Evolutionary conservation across 2,888 invertebrate genomes (phyloP).

Genomic region (Ariolimax columbianus): DNA sequence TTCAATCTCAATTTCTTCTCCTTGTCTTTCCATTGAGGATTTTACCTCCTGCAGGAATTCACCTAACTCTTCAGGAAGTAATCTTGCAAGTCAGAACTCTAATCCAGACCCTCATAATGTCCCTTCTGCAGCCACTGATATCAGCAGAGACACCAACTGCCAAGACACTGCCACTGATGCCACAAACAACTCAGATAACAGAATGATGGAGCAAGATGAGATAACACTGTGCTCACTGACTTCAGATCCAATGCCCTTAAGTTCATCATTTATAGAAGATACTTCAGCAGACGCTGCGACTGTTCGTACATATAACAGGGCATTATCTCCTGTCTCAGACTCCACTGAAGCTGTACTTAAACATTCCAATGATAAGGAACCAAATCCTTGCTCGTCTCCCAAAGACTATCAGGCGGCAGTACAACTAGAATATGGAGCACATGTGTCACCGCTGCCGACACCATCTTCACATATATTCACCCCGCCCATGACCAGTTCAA

Average conservation of each 20-base stretch:
- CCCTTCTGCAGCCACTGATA: not conserved
- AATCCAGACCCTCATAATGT: too few relatives aligned
- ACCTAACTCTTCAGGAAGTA: not conserved
- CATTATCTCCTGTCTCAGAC: not conserved
- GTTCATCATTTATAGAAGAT: not conserved
- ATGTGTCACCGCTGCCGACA: not conserved
- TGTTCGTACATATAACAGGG: not conserved
- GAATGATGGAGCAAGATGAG: not conserved
- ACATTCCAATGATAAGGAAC: conserved; percentile 12
- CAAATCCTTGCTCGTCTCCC: not conserved
- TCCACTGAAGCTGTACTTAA: not conserved
- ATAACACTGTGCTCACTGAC: not conserved
- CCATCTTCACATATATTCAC: not conserved
- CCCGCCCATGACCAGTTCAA: not conserved
- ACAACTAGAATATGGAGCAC: conserved; percentile 25
- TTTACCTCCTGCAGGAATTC: conserved; percentile 29
- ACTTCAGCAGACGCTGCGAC: not conserved
- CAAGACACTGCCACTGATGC: not conserved
- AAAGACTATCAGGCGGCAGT: not conserved
- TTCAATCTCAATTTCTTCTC: conserved; percentile 23
- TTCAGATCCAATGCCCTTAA: not conserved
- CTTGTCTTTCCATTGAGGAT: conserved; percentile 30
- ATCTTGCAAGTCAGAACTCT: not conserved
- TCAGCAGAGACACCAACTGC: not conserved
- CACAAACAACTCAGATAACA: not conserved